Percentiles rank a stretch among this genome's conserved stretches.
Evolutionary conservation across 35 echinoderm and acorn worm genomes (phyloP).

Genomic region (Patiria miniata): DNA sequence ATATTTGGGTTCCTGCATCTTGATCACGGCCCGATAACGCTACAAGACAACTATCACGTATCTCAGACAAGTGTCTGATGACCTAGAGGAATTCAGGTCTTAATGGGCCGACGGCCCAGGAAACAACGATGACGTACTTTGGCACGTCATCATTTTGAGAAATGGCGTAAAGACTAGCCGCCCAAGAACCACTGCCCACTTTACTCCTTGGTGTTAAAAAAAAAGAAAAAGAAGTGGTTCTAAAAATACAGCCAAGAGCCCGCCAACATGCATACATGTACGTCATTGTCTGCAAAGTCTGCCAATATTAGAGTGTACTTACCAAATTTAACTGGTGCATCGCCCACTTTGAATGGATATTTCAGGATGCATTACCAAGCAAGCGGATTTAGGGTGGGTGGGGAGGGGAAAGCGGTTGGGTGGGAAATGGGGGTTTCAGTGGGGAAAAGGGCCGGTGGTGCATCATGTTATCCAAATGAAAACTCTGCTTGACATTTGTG

Average conservation of each 20-base stretch:
- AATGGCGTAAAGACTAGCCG: not conserved
- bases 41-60: no score
- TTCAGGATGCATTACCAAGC: no score
- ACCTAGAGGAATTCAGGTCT: slow-evolving; percentile 14
- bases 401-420: no score
- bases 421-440: no score
- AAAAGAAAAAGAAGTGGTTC: not conserved
- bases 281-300: not conserved
- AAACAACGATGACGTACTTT: not conserved
- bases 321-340: no score
- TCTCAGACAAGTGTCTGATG: slow-evolving; percentile 1
- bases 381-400: no score
- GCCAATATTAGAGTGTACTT: not conserved
- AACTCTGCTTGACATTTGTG: no score
- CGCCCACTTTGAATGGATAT: no score
- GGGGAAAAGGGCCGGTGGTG: no score
- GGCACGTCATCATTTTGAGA: not conserved
- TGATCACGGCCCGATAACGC: no score
- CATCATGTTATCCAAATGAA: no score
- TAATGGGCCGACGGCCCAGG: slow-evolving; percentile 9
- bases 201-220: not conserved
- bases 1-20: no score
- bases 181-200: not conserved
- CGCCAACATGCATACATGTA: not conserved
- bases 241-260: not conserved